Evolutionary conservation across 2,797 vertebrate species (phyloP), one percentile per base, ranked within the genome.

Genomic region (Rhyacichthys aspro): DNA sequence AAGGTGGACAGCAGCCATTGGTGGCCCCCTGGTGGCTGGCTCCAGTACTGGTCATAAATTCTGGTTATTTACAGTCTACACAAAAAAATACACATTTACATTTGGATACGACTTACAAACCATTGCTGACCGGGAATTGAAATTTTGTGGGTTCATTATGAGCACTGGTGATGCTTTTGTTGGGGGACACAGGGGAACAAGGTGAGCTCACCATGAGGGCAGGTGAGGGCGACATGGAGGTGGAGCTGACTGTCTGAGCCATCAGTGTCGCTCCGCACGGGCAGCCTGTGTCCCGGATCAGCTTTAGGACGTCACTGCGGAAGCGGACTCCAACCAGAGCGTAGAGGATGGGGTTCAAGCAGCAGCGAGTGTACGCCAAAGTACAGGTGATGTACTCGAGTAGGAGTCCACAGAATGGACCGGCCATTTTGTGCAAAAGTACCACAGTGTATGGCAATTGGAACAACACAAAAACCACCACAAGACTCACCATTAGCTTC

Each of bases 331-430:
- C 95, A 8, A 96, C 81, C 63, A 98, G 92, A 9, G 93, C 94
- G 0, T 98, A 98, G 38, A 97, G 93, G 63, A 96, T 50, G 0
- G 97, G 97, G 74, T 98, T 98, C 64, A 98, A 93, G 79, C 94
- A 94, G 63, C 95, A 98, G 74, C 95, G 95, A 43, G 89, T 81
- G 50, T 92, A 95, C 0, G 94, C 95, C 83, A 98, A 60, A 16
- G 90, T 93, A 3, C 94, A 87, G 0, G 96, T 96, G 52, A 95
- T 43, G 64, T 95, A 91, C 78, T 96, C 89, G 0, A 88, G 73
- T 71, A 96, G 59, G 7, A 90, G 90, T n/a, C 65, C 72, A 28
- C 74, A 87, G 23, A 78, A 85, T 8, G 76, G 58, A 0, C 89
- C 88, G 0, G 90, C 87, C 0, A 95, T 84, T 14, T 94, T 94